Conservation (phyloP, 2,888 invertebrate species). For the Andrena bicolor region DNA sequence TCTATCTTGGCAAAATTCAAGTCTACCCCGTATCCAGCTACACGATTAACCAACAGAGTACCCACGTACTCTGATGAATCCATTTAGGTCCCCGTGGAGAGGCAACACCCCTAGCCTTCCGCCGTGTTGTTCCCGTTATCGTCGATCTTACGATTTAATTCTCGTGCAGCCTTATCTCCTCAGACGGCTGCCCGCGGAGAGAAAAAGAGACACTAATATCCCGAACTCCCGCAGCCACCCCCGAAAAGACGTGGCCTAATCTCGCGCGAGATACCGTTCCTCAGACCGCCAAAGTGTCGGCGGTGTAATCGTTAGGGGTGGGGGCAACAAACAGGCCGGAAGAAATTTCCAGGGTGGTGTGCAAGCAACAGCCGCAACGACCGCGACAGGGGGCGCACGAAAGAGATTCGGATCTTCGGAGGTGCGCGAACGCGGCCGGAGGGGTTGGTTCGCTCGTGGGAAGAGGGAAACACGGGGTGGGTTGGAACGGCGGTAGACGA, state of each 20-base stretch:
- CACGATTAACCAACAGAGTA: too few relatives aligned
- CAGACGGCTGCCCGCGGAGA: background rate
- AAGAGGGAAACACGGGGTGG: slow-evolving; percentile 26
- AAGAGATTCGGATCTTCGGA: slow-evolving; percentile 67
- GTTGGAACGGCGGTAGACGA: slow-evolving; percentile 54
- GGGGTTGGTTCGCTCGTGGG: slow-evolving; percentile 37
- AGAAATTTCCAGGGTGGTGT: slow-evolving; percentile 49
- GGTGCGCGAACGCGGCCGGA: slow-evolving; percentile 42
- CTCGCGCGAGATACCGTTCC: slow-evolving; percentile 53
- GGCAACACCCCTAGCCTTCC: background rate
- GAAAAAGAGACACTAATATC: slow-evolving; percentile 10
- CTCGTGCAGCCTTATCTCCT: slow-evolving; percentile 42
- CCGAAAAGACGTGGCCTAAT: slow-evolving; percentile 52
- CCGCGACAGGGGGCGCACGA: slow-evolving; percentile 35
- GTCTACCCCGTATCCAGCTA: too few relatives aligned
- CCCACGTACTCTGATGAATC: slow-evolving; percentile 6
- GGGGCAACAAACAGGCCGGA: slow-evolving; percentile 62
- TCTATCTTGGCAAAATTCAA: too few relatives aligned
- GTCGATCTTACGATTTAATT: slow-evolving; percentile 54
- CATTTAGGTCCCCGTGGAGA: background rate
- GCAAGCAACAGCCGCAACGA: slow-evolving; percentile 40
- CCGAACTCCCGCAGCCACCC: slow-evolving; percentile 18
- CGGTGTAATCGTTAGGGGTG: slow-evolving; percentile 60
- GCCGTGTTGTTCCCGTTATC: slow-evolving; percentile 13
- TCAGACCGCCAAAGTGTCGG: slow-evolving; percentile 48